Evolutionary conservation across 2,113 vertebrate species (phyloP), one percentile per base, ranked within the genome.

Genomic region (Burhinus oedicnemus): DNA sequence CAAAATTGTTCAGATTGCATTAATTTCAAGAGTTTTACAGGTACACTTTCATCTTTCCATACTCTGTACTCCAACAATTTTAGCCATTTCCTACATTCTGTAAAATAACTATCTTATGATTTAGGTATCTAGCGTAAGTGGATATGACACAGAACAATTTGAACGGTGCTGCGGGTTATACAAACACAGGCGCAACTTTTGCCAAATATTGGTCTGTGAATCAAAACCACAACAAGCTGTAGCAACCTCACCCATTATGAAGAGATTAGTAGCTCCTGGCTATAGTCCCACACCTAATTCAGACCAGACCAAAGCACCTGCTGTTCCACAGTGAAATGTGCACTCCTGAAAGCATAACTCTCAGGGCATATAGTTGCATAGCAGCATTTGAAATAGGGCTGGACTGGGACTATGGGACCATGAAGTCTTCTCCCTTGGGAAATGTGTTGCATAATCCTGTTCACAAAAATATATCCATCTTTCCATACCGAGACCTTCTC

Each of bases 161-260:
- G 45, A 87, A 25, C 0, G 0, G 18, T 47, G 42, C 29, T 3
- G 0, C 2, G 5, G 42, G 8, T 78, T 76, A 22, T 21, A 25
- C 49, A 86, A 58, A 83, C 18, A 57, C 20, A 66, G 62, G 45
- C 15, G 42, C 20, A 77, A 78, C 15, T 88, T 85, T 15, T 93
- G 54, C 40, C 52, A 85, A 77, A 87, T 75, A 68, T 21, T 81
- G 45, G 16, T 76, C 8, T 44, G 51, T 83, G 60, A 70, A 86
- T 80, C 91, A 74, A 92, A 95, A 89, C 42, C 38, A 32, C 3
- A 8, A 34, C 51, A 66, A 91, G 18, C 61, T 82, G 8, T 61
- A 83, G 72, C 32, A 58, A 66, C 30, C 30, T 57, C 57, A 69
- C 42, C 30, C 47, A 21, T 66, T 83, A 61, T 29, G n/a, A 69